Evolutionary conservation across 2,888 invertebrate species (phyloP).

Genomic region (Aradus depressus): DNA sequence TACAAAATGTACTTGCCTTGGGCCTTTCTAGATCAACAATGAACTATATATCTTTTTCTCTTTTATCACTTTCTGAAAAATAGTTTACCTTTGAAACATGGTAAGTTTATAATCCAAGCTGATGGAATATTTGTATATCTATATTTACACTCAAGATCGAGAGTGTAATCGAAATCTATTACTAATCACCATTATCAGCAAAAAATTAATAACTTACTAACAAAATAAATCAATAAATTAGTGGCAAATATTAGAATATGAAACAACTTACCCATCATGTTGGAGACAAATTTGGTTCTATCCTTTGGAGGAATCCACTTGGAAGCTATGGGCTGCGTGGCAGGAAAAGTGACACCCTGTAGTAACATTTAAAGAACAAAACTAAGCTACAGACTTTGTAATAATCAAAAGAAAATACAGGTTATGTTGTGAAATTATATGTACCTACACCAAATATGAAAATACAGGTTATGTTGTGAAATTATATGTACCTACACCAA

Average conservation of each 20-base stretch:
- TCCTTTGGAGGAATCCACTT: conserved; percentile 92
- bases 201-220: not conserved
- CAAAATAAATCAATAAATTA: not conserved
- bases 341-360: conserved; percentile 81
- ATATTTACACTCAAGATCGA: too few species aligned
- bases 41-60: too few species aligned
- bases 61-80: too few species aligned
- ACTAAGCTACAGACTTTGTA: too few species aligned
- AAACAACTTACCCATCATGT: conserved; percentile 66
- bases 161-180: too few species aligned
- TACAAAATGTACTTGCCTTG: too few species aligned
- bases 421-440: not conserved
- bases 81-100: too few species aligned
- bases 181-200: not conserved
- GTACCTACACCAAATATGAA: not conserved
- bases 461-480: not conserved
- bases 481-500: not conserved
- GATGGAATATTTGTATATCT: too few species aligned
- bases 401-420: not conserved
- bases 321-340: conserved; percentile 84
- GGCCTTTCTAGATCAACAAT: too few species aligned
- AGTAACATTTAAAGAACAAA: conserved; percentile 31
- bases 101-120: too few species aligned
- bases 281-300: conserved; percentile 82
- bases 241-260: not conserved